Percentiles rank a stretch among this genome's conserved stretches.
Conservation (phyloP, 2,113 vertebrate species). For the Gobiocypris rarus region DNA sequence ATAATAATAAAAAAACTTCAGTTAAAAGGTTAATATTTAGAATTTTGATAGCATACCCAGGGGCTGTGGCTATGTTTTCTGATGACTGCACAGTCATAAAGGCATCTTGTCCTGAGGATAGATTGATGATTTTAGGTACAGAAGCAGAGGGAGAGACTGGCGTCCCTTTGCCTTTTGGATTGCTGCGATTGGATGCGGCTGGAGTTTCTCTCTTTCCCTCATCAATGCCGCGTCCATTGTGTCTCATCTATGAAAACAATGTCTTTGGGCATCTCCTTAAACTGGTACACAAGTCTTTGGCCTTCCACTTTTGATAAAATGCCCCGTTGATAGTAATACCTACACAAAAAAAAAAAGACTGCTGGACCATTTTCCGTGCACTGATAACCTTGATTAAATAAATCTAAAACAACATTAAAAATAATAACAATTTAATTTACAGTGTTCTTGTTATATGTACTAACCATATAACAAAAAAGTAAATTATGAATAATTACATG, state of each 20-base stretch:
- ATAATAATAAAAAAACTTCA: too few species aligned
- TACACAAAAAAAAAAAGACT: slow-evolving; percentile 61
- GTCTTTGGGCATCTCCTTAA: slow-evolving; percentile 99
- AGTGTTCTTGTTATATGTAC: too few species aligned
- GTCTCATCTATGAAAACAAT: slow-evolving; percentile 96
- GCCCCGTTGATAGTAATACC: slow-evolving; percentile 98
- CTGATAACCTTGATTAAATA: slow-evolving; percentile 13
- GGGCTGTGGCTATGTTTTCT: slow-evolving; percentile 19
- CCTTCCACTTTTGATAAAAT: slow-evolving; percentile 98
- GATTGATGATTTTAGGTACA: slow-evolving; percentile 45
- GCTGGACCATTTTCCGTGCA: background rate
- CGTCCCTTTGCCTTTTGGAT: slow-evolving; percentile 30
- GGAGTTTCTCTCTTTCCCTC: slow-evolving; percentile 41
- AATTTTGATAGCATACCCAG: slow-evolving; percentile 38
- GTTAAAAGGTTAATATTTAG: background rate
- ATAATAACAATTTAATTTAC: too few species aligned
- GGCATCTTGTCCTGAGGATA: slow-evolving; percentile 53
- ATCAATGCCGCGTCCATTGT: slow-evolving; percentile 27
- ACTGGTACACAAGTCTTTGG: slow-evolving; percentile 96
- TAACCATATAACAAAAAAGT: too few species aligned
- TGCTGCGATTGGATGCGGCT: slow-evolving; percentile 7
- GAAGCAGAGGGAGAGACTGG: slow-evolving; percentile 32
- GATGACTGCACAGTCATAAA: slow-evolving; percentile 47
- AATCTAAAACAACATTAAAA: background rate
- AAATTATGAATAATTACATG: too few species aligned